Percentiles rank a stretch among this genome's conserved stretches.
These are phyloP conservation scores for Icerya purchasi DNA, from an alignment of 2,888 invertebrate species.

Conservation along the genomic window DNA sequence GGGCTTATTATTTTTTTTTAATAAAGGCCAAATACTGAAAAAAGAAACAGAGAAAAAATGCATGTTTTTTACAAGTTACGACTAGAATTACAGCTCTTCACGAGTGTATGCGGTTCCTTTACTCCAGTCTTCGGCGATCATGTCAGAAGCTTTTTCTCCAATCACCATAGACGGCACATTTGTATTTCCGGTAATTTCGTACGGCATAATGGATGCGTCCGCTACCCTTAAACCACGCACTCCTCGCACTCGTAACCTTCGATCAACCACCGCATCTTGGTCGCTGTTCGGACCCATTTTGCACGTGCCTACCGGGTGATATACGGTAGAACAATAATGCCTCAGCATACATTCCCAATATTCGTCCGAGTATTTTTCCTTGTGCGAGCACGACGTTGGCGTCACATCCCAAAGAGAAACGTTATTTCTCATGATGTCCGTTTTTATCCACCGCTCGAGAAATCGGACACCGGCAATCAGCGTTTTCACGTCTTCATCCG, in stretches of 20 bases:
- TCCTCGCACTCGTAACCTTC: constrained; percentile 52
- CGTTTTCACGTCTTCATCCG: constrained; percentile 51
- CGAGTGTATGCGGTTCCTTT: no score
- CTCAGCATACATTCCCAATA: constrained; percentile 73
- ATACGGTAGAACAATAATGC: constrained; percentile 72
- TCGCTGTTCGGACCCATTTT: constrained; percentile 74
- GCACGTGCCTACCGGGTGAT: constrained; percentile 69
- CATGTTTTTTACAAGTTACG: no score
- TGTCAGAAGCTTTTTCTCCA: constrained; percentile 67
- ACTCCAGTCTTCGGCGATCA: constrained; percentile 66
- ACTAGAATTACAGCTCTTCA: neutral
- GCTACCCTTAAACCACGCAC: constrained; percentile 56
- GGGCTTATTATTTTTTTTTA: no score
- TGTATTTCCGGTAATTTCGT: constrained; percentile 69
- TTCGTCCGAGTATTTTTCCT: constrained; percentile 44
- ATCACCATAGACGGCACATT: constrained; percentile 82
- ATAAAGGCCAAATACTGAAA: no score
- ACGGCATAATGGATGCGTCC: constrained; percentile 75
- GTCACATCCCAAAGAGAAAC: constrained; percentile 43
- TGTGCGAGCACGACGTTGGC: constrained; percentile 54
- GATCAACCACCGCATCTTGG: constrained; percentile 58
- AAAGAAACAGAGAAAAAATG: no score
- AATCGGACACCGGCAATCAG: constrained; percentile 47
- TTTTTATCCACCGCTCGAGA: constrained; percentile 51
- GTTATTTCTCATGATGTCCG: constrained; percentile 51